A percentile compares a stretch with the other conserved stretches of the same genome.
These are phyloP conservation scores for Amphipyra tragopoginis DNA, from an alignment of 2,888 invertebrate genomes.

Conservation along the genomic window DNA sequence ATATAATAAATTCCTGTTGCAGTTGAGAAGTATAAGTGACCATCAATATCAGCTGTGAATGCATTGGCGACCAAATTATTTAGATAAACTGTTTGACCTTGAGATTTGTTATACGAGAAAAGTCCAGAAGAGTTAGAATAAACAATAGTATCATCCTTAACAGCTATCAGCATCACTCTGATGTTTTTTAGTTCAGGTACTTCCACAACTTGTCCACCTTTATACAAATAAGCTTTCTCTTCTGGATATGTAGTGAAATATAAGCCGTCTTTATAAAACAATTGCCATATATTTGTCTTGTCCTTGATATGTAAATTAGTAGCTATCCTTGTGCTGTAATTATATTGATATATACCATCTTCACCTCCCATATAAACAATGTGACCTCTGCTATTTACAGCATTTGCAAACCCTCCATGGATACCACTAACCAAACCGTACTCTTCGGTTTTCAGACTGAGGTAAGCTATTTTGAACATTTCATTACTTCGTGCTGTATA, in stretches of 20 bases:
- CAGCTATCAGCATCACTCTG: conserved; percentile 61
- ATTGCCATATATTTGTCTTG: conserved; percentile 76
- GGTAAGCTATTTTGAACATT: conserved; percentile 68
- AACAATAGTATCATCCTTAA: conserved; percentile 55
- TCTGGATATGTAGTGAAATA: conserved; percentile 75
- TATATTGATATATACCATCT: conserved; percentile 73
- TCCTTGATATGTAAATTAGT: conserved; percentile 57
- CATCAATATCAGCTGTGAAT: conserved; percentile 62
- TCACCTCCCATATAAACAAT: conserved; percentile 76
- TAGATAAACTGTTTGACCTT: conserved; percentile 12
- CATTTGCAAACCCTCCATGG: conserved; percentile 73
- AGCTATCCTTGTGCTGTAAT: conserved; percentile 68
- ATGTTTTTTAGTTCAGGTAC: conserved; percentile 59
- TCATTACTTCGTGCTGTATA: conserved; percentile 53
- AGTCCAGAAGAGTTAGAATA: conserved; percentile 69
- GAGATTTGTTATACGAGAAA: conserved; percentile 54
- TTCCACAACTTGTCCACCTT: conserved; percentile 44
- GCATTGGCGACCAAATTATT: conserved; percentile 57
- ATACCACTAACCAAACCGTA: conserved; percentile 68
- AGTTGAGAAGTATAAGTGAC: conserved; percentile 65
- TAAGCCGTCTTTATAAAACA: conserved; percentile 74
- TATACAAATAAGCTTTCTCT: conserved; percentile 62
- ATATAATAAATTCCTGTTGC: conserved; percentile 57
- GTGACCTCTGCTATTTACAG: conserved; percentile 68
- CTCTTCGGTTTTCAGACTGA: conserved; percentile 72